phyloP scores from a whole-genome alignment of 2,797 vertebrate genomes.

The Helostoma temminkii region DNA sequence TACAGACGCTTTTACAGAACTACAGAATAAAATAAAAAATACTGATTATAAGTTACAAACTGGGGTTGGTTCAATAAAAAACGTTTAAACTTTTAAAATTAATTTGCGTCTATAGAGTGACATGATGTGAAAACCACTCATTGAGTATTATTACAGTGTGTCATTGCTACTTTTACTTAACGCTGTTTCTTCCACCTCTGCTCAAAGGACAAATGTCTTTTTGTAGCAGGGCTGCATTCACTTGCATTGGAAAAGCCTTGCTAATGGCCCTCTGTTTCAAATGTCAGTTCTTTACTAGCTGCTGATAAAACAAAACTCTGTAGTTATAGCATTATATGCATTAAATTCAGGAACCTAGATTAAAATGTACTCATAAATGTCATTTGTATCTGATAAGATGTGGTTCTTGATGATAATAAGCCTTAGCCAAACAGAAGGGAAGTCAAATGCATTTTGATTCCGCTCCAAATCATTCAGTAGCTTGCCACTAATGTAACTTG shows the following conservation, averaged over 20 bases:
- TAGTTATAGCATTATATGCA: slow-evolving; percentile 31
- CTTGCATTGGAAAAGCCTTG: slow-evolving; percentile 2
- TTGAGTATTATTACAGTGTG: background rate
- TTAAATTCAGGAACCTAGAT: slow-evolving; percentile 50
- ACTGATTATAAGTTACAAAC: no score
- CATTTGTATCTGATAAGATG: slow-evolving; percentile 61
- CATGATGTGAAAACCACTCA: no score
- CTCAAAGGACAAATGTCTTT: background rate
- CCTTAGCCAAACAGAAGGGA: slow-evolving; percentile 72
- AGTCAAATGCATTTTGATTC: slow-evolving; percentile 78
- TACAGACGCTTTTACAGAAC: no score
- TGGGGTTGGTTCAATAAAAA: background rate
- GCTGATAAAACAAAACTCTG: slow-evolving; percentile 30
- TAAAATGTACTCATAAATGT: slow-evolving; percentile 64
- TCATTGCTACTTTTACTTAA: background rate
- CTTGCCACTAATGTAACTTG: slow-evolving; percentile 79
- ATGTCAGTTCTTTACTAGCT: slow-evolving; percentile 16
- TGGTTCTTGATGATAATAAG: slow-evolving; percentile 59
- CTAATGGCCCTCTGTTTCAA: slow-evolving; percentile 8
- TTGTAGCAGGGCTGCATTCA: background rate
- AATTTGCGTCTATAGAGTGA: no score
- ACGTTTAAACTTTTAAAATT: no score
- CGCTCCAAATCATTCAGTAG: slow-evolving; percentile 76
- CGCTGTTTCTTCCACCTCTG: background rate
- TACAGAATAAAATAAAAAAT: no score